A percentile compares a stretch with the other conserved stretches of the same genome.
Evolutionary conservation across 1,140 invertebrate genomes (phyloP).

Genomic region (Bombus waltoni): DNA sequence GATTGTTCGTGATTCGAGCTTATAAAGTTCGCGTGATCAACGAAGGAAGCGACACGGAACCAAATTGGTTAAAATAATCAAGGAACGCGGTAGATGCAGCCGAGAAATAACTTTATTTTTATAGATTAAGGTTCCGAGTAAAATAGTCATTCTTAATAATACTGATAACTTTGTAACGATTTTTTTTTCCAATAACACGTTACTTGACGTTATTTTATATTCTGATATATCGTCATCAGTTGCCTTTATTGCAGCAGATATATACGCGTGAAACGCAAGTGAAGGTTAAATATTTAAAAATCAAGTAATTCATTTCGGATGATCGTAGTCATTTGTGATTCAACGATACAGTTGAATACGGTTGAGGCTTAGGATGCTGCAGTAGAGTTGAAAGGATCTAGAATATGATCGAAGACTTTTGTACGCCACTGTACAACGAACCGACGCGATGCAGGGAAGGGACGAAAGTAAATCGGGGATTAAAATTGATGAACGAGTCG

Average conservation of each 20-base stretch:
- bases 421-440: not conserved
- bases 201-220: too few relatives aligned
- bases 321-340: not conserved
- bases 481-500: constrained; percentile 25
- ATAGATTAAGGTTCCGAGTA: not conserved
- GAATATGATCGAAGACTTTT: not conserved
- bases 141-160: too few relatives aligned
- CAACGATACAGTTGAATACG: not conserved
- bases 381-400: not conserved
- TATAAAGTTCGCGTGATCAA: not conserved
- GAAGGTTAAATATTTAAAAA: not conserved
- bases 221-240: too few relatives aligned
- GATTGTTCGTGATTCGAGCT: not conserved
- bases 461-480: constrained; percentile 12
- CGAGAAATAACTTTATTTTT: not conserved
- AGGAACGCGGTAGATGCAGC: not conserved
- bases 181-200: too few relatives aligned
- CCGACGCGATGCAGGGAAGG: too few relatives aligned
- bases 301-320: not conserved
- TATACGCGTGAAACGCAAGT: not conserved
- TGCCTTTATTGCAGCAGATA: not conserved
- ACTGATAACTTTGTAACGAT: too few relatives aligned
- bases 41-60: not conserved
- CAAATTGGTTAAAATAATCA: not conserved
- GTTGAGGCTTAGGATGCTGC: too few relatives aligned